phyloP scores from a whole-genome alignment of 1,140 invertebrate genomes.

The Diabrotica undecimpunctata region DNA sequence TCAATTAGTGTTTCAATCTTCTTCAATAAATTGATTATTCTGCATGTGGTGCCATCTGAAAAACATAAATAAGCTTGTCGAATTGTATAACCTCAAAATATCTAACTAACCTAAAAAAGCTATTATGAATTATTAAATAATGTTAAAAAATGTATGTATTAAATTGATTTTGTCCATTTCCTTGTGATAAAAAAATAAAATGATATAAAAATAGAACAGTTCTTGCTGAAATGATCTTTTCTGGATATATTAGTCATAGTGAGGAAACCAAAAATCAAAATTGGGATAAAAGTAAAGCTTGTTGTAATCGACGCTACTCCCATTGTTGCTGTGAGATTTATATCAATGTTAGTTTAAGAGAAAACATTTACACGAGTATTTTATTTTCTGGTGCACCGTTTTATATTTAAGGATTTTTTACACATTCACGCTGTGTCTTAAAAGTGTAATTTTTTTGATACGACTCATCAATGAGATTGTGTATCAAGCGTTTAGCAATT shows the following conservation, averaged over 20 bases:
- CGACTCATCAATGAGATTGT: background rate
- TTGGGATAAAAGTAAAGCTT: background rate
- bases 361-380: conserved; percentile 25
- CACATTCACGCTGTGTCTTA: conserved; percentile 39
- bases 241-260: background rate
- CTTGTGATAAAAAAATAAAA: too few species aligned
- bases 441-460: conserved; percentile 9
- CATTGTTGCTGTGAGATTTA: conserved; percentile 22
- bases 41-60: too few species aligned
- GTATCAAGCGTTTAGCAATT: conserved; percentile 23
- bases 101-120: too few species aligned
- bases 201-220: background rate
- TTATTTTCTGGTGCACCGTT: conserved; percentile 30
- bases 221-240: background rate
- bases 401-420: conserved; percentile 25
- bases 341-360: conserved; percentile 10
- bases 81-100: too few species aligned
- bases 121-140: too few species aligned
- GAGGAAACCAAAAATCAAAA: conserved; percentile 4
- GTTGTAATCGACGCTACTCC: conserved; percentile 4
- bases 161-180: too few species aligned
- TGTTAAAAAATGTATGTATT: too few species aligned
- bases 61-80: too few species aligned
- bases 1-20: too few species aligned
- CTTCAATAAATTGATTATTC: too few species aligned